Percentiles rank a stretch among this genome's conserved stretches.
Conservation (phyloP, 1,140 invertebrate genomes). For the Steinernema khuongi region DNA sequence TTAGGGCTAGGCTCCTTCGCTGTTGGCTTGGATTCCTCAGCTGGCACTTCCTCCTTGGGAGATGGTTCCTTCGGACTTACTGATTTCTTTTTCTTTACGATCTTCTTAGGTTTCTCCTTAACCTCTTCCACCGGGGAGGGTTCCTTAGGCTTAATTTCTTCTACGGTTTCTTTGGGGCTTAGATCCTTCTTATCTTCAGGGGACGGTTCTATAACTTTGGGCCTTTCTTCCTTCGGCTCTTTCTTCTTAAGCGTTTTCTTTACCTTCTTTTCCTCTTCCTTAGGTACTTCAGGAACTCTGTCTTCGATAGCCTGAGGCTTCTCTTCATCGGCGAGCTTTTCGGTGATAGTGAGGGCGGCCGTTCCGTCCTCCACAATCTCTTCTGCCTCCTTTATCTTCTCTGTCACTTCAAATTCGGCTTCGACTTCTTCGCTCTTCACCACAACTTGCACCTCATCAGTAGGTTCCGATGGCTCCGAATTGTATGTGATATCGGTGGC, state of each 20-base stretch:
- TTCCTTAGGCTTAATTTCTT: slow-evolving; percentile 23
- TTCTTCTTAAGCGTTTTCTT: slow-evolving; percentile 29
- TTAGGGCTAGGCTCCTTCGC: slow-evolving; percentile 3
- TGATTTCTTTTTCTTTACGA: not conserved
- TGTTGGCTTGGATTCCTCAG: not conserved
- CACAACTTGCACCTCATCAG: not conserved
- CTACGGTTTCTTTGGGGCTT: slow-evolving; percentile 17
- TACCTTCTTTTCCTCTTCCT: slow-evolving; percentile 26
- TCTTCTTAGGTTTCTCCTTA: not conserved
- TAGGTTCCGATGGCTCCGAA: slow-evolving; percentile 25
- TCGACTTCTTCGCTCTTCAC: slow-evolving; percentile 18
- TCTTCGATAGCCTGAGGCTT: not conserved
- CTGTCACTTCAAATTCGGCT: not conserved
- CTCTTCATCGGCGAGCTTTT: not conserved
- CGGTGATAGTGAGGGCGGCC: not conserved
- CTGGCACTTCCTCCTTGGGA: not conserved
- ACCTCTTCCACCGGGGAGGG: too few species aligned
- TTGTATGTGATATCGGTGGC: slow-evolving; percentile 21
- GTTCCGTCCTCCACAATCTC: slow-evolving; percentile 5
- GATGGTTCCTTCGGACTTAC: not conserved
- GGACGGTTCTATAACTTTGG: not conserved
- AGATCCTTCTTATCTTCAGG: not conserved
- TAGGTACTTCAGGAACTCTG: not conserved
- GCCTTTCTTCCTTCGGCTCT: slow-evolving; percentile 4
- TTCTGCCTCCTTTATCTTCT: slow-evolving; percentile 9